Base-by-base conservation (phyloP, 2,888 invertebrate genomes). In the Stratiomys singularior region DNA sequence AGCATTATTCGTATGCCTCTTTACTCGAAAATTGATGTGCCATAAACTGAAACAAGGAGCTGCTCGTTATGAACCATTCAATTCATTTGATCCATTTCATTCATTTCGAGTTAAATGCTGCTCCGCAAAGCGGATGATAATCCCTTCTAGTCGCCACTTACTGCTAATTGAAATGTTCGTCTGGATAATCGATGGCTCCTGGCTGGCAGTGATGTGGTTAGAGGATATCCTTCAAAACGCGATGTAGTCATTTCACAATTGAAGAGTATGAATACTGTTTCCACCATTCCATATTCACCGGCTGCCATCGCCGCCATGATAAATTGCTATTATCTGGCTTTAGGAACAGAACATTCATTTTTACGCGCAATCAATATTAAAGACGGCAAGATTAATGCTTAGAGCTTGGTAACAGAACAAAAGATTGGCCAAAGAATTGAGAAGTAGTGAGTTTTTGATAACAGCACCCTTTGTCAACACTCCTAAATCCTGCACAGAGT, bases 301-400 rank as follows among this genome's bases (percentile, higher is more conserved):
- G 76, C 58, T n/a, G 66, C 27, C 64, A 47, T 66, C n/a, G 66
- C 30, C 11, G 66, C 52, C 64, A 66, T 76, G 76, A 76, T 76
- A 76, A 76, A 76, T 76, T 28, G 76, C 46, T 52, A 76, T 76
- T 76, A 76, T 76, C 76, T 76, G 76, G 76, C 76, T 66, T 76
- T 66, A 52, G 44, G 64, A 76, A 37, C 27, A 15, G 52, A 46
- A 37, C 66, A 64, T 76, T 52, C 64, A 76, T 76, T 76, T 76
- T 76, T 76, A 66, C 64, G 64, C 44, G 63, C 76, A 76, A 76
- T 76, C 76, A 64, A 76, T 76, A 52, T 30, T 76, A 23, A 47
- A 66, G 76, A 66, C 76, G 76, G 44, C 21, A 66, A 76, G 76
- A 76, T 76, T 76, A 76, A 76, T 76, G 76, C 56, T 64, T 60